Evolutionary conservation across 2,888 invertebrate genomes (phyloP).

Genomic region (Chloroclysta siterata): DNA sequence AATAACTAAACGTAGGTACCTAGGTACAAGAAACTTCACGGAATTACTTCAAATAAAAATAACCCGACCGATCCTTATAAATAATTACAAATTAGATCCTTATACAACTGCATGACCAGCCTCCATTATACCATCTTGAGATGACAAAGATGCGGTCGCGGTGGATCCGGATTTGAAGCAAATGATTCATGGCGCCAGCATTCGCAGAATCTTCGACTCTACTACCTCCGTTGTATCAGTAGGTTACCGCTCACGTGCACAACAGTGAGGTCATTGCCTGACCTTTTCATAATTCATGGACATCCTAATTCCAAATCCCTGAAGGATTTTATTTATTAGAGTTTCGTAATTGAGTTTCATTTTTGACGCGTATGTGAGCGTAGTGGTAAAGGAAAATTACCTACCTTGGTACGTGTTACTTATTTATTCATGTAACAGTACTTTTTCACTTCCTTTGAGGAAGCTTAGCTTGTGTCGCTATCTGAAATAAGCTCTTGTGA

Average conservation of each 20-base stretch:
- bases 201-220: conserved; percentile 59
- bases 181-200: conserved; percentile 63
- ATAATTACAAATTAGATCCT: conserved; percentile 8
- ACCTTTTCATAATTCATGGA: conserved; percentile 54
- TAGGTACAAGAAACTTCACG: conserved; percentile 1
- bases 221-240: conserved; percentile 7
- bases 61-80: not conserved
- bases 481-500: not conserved
- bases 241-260: conserved; percentile 33
- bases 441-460: conserved; percentile 5
- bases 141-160: conserved; percentile 58
- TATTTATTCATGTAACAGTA: conserved; percentile 7
- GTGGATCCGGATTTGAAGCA: conserved; percentile 57
- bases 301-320: conserved; percentile 36
- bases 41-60: conserved; percentile 6
- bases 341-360: conserved; percentile 34
- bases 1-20: no score
- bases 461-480: not conserved
- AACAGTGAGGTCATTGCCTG: conserved; percentile 69
- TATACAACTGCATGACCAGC: conserved; percentile 10
- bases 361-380: conserved; percentile 26
- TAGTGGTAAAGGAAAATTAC: conserved; percentile 10
- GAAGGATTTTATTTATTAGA: conserved; percentile 26
- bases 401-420: not conserved
- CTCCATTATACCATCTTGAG: conserved; percentile 33